Percentiles rank a stretch among this genome's conserved stretches.
phyloP scores from a whole-genome alignment of 2,113 vertebrate genomes.

The Myiozetetes cayanensis region DNA sequence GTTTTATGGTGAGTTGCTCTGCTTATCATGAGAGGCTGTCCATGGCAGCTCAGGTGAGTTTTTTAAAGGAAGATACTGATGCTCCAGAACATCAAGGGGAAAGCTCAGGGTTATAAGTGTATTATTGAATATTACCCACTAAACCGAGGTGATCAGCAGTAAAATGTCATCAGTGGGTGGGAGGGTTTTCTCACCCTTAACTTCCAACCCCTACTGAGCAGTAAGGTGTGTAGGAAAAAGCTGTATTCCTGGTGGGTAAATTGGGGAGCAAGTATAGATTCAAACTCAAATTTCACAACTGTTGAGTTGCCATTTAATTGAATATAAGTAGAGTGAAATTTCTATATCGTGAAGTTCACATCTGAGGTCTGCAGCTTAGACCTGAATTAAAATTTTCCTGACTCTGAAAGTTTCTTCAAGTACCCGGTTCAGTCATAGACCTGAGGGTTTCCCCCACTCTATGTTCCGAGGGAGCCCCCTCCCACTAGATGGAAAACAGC shows the following conservation, averaged over 20 bases:
- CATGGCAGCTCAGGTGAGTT: neutral
- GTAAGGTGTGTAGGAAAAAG: neutral
- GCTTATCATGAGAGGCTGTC: rapidly evolving
- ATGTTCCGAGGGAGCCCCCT: neutral
- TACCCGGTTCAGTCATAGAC: neutral
- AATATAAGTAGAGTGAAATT: neutral
- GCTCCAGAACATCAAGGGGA: neutral
- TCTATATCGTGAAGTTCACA: neutral
- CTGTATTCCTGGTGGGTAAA: neutral
- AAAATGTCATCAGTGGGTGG: neutral
- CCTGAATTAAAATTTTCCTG: neutral
- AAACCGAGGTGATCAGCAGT: neutral
- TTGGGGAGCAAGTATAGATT: neutral
- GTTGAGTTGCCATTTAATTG: neutral
- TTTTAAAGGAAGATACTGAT: neutral
- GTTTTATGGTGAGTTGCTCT: neutral
- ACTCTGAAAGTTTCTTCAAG: neutral
- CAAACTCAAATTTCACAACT: neutral
- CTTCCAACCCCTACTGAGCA: neutral
- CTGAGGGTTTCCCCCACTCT: neutral
- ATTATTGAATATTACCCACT: neutral
- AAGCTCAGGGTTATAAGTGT: neutral
- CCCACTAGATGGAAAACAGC: neutral
- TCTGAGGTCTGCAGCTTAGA: neutral
- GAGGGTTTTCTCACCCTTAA: neutral